These are phyloP conservation scores for Calypte anna DNA, from an alignment of 2,113 vertebrate species.

Conservation along the genomic window DNA sequence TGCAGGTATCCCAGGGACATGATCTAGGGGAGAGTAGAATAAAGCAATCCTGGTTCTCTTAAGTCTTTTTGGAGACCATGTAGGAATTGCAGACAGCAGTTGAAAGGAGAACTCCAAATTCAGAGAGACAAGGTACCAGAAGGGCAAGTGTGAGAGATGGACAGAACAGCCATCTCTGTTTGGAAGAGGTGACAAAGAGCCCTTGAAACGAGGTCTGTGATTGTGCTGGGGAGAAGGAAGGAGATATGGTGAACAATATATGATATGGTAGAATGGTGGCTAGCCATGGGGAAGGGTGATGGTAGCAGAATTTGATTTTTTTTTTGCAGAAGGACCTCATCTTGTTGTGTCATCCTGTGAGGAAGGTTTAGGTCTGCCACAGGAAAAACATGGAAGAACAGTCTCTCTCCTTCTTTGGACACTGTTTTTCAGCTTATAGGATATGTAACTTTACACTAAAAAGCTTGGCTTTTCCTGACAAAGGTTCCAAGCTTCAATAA, in stretches of 20 bases:
- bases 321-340: neutral
- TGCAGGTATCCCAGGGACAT: neutral
- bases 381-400: neutral
- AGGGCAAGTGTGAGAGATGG: neutral
- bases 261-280: neutral
- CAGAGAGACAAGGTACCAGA: neutral
- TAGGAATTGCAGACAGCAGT: neutral
- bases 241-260: neutral
- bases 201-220: accelerated
- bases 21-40: neutral
- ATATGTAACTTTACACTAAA: neutral
- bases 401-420: neutral
- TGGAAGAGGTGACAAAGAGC: neutral
- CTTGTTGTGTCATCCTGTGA: accelerated
- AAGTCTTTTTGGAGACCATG: neutral
- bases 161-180: neutral
- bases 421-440: neutral
- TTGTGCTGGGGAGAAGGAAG: neutral
- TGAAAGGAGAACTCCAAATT: neutral
- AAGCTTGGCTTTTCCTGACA: neutral
- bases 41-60: neutral
- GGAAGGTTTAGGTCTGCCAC: neutral
- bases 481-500: neutral
- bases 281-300: neutral
- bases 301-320: neutral